phyloP scores from a whole-genome alignment of 2,797 vertebrate genomes.

The Xerus rutilus region DNA sequence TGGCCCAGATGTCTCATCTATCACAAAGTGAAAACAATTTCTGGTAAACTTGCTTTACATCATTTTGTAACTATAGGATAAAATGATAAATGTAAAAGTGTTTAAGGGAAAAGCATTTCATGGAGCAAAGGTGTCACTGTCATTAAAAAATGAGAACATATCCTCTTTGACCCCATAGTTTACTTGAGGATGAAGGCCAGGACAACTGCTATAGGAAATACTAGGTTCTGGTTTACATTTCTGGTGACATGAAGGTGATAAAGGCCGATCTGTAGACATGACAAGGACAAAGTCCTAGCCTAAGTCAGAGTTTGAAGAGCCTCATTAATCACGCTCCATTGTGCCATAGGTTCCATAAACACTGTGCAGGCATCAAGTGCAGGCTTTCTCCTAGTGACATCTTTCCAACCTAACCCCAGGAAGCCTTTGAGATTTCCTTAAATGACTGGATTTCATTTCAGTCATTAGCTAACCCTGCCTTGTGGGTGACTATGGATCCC shows the following conservation, averaged over 20 bases:
- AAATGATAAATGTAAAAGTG: slow-evolving; percentile 44
- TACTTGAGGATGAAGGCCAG: slow-evolving; percentile 67
- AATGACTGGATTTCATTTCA: slow-evolving; percentile 79
- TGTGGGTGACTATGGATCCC: slow-evolving; percentile 67
- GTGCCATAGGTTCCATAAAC: slow-evolving; percentile 79
- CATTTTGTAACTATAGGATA: neutral
- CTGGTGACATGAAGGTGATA: slow-evolving; percentile 60
- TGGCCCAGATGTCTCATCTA: slow-evolving; percentile 25
- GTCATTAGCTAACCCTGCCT: slow-evolving; percentile 76
- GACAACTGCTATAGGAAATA: slow-evolving; percentile 64
- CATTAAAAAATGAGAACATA: slow-evolving; percentile 37
- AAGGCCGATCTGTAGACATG: slow-evolving; percentile 72
- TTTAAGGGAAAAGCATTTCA: slow-evolving; percentile 51
- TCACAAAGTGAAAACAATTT: slow-evolving; percentile 51
- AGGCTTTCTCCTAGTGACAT: slow-evolving; percentile 68
- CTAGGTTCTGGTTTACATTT: slow-evolving; percentile 76
- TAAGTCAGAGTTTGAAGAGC: slow-evolving; percentile 49
- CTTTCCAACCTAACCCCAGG: slow-evolving; percentile 77
- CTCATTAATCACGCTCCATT: slow-evolving; percentile 78
- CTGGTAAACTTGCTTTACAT: neutral
- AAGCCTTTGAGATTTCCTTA: slow-evolving; percentile 76
- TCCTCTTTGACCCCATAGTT: slow-evolving; percentile 65
- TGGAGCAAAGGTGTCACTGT: slow-evolving; percentile 31
- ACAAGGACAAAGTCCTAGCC: slow-evolving; percentile 63
- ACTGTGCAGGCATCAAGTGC: slow-evolving; percentile 61